Conservation (phyloP, 2,113 vertebrate species). For the Agapornis roseicollis region DNA sequence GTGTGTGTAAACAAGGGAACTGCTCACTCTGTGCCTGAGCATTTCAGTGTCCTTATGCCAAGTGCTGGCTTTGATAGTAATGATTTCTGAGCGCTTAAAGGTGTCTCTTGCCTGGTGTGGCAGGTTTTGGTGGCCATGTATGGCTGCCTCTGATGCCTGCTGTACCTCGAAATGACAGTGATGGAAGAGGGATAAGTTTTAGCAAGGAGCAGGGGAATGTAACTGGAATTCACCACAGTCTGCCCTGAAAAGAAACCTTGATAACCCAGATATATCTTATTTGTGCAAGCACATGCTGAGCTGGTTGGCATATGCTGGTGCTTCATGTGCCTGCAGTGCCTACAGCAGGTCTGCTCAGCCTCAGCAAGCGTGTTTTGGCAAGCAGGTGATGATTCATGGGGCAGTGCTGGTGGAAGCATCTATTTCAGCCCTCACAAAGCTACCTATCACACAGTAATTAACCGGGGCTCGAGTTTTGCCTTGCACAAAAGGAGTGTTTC, state of each 20-base stretch:
- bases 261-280: neutral
- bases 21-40: accelerated
- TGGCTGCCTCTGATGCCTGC: neutral
- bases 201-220: neutral
- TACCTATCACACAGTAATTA: accelerated
- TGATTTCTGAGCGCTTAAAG: slow-evolving; percentile 10
- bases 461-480: neutral
- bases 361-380: neutral
- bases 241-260: neutral
- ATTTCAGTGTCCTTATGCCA: neutral
- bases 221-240: neutral
- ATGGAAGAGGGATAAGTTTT: neutral
- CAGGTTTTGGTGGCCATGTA: neutral
- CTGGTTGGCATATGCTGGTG: neutral
- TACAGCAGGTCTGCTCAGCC: neutral
- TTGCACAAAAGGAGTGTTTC: neutral
- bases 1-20: neutral
- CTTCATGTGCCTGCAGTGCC: neutral
- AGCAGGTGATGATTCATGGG: neutral
- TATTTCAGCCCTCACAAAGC: neutral
- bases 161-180: neutral
- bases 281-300: neutral
- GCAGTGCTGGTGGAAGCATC: accelerated
- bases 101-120: neutral
- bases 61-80: neutral